phyloP scores from a whole-genome alignment of 2,113 vertebrate genomes.

The Pundamilia nyererei region DNA sequence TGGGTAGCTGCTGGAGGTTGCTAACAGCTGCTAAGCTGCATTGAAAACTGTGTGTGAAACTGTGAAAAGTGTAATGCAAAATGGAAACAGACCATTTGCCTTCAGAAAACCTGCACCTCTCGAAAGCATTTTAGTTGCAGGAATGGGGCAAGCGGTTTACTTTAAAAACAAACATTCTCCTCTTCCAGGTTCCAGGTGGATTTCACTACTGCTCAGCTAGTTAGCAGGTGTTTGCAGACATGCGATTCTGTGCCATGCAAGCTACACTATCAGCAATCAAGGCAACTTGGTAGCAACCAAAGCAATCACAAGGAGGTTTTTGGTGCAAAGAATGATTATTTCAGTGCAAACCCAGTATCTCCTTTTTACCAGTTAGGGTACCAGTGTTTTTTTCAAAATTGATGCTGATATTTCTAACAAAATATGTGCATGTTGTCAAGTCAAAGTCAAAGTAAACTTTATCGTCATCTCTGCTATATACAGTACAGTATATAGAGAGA shows the following conservation, averaged over 20 bases:
- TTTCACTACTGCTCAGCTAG: background rate
- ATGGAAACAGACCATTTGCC: background rate
- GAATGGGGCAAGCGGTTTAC: rapidly evolving
- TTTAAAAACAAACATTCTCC: background rate
- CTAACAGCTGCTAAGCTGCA: background rate
- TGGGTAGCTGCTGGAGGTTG: background rate
- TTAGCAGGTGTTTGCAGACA: background rate
- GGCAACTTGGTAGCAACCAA: background rate
- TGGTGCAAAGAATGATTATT: background rate
- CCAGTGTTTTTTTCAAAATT: background rate
- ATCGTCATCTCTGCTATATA: background rate
- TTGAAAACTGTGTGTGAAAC: background rate
- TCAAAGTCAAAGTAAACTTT: background rate
- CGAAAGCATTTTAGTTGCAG: background rate
- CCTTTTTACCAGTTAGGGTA: background rate
- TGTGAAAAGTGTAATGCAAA: background rate
- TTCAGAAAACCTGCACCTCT: background rate
- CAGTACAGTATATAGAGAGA: background rate
- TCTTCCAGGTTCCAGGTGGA: background rate
- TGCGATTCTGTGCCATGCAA: background rate
- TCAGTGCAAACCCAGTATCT: background rate
- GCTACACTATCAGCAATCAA: background rate
- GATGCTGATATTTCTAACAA: background rate
- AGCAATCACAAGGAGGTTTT: background rate
- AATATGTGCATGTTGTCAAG: background rate